phyloP scores from a whole-genome alignment of 1,140 invertebrate genomes.

The Apis laboriosa region DNA sequence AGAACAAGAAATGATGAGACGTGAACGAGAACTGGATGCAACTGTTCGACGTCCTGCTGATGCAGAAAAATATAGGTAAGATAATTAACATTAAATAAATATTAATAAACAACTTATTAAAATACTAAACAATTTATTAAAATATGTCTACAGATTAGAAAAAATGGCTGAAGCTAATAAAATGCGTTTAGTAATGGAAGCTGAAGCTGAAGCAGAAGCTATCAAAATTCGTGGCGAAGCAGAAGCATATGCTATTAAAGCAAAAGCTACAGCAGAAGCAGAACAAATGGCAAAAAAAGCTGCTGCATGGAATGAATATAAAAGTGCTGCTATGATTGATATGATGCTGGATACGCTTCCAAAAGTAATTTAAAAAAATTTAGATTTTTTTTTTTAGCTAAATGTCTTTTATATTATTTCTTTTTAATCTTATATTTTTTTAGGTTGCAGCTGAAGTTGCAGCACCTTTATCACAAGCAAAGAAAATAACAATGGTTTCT shows the following conservation, averaged over 20 bases:
- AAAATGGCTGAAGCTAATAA: constrained; percentile 96
- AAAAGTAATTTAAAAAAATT: constrained; percentile 84
- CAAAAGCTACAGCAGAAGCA: constrained; percentile 96
- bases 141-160: constrained; percentile 84
- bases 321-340: constrained; percentile 97
- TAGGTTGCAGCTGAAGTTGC: constrained; percentile 97
- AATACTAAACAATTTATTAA: not conserved
- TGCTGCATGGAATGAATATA: constrained; percentile 97
- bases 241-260: constrained; percentile 95
- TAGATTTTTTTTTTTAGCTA: constrained; percentile 12
- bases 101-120: not conserved
- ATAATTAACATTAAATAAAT: not conserved
- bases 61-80: constrained; percentile 92
- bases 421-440: constrained; percentile 28
- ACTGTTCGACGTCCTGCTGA: constrained; percentile 95
- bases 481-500: constrained; percentile 97
- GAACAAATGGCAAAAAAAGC: constrained; percentile 98
- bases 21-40: constrained; percentile 94
- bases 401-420: constrained; percentile 6
- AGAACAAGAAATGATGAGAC: constrained; percentile 92
- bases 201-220: constrained; percentile 96
- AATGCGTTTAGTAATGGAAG: constrained; percentile 92
- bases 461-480: constrained; percentile 94
- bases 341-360: constrained; percentile 98
- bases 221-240: constrained; percentile 90